Conservation (phyloP, 92 coral and sea anemone genomes). For the Siderastrea radians region DNA sequence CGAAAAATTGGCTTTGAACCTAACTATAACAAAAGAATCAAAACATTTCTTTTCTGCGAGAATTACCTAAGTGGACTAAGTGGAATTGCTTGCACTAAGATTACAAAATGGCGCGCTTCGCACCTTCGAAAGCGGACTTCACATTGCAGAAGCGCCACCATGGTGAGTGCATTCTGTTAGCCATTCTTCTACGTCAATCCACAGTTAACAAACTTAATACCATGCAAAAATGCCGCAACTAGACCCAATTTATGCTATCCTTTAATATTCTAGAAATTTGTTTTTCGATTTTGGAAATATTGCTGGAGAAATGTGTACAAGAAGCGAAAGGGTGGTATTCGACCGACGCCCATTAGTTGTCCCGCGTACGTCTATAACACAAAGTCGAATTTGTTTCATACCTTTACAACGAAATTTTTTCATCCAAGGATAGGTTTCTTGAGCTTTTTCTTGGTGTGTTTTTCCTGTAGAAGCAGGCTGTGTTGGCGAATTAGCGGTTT, state of each 20-base stretch:
- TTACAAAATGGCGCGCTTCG: conserved; percentile 6
- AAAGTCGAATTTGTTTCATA: not conserved
- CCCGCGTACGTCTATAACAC: not conserved
- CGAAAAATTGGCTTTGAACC: not conserved
- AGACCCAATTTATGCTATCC: not conserved
- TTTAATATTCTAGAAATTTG: not conserved
- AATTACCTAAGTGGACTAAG: not conserved
- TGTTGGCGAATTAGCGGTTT: too few relatives aligned
- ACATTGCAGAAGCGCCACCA: conserved; percentile 46
- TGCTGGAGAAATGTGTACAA: not conserved
- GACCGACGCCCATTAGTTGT: conserved; percentile 18
- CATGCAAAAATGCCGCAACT: not conserved
- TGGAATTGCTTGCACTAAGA: conserved; percentile 9
- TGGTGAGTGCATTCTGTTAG: conserved; percentile 26
- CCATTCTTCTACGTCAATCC: conserved; percentile 31
- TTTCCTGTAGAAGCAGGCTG: too few relatives aligned
- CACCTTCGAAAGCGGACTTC: conserved; percentile 18
- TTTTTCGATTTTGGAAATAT: not conserved
- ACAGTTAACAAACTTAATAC: conserved; percentile 29
- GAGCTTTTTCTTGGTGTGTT: too few relatives aligned
- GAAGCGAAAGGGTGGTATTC: not conserved
- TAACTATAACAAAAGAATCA: conserved; percentile 62
- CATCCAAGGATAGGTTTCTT: too few relatives aligned
- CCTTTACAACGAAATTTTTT: too few relatives aligned
- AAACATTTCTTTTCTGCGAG: conserved; percentile 1